A percentile compares a stretch with the other conserved stretches of the same genome.
phyloP scores from a whole-genome alignment of 2,888 invertebrate genomes.

The Chorisops tibialis region DNA sequence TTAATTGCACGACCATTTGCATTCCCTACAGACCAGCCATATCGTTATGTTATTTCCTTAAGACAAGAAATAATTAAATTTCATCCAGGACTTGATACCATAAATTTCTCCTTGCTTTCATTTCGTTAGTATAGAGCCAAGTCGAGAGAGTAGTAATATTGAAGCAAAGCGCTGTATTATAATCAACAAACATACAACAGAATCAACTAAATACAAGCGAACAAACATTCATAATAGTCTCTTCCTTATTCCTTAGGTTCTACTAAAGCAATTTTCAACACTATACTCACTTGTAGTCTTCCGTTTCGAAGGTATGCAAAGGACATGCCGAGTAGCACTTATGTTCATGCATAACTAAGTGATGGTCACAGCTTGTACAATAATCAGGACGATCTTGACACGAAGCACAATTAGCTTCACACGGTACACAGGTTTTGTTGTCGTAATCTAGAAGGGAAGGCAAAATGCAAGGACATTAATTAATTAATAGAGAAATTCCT shows the following conservation, averaged over 20 bases:
- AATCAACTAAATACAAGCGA: too few species aligned
- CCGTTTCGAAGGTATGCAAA: slow-evolving; percentile 75
- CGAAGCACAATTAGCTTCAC: slow-evolving; percentile 81
- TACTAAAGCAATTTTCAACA: not conserved
- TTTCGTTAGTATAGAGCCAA: too few species aligned
- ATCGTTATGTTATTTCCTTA: too few species aligned
- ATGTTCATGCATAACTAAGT: slow-evolving; percentile 76
- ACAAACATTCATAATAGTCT: too few species aligned
- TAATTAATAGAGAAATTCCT: not conserved
- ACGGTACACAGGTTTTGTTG: slow-evolving; percentile 75
- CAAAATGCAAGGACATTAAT: not conserved
- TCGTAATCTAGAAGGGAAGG: slow-evolving; percentile 56
- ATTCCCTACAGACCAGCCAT: too few species aligned
- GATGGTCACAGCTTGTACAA: slow-evolving; percentile 85
- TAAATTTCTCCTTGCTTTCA: too few species aligned
- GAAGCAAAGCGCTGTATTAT: too few species aligned
- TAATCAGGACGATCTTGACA: slow-evolving; percentile 78
- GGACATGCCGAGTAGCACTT: slow-evolving; percentile 84
- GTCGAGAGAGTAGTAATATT: too few species aligned
- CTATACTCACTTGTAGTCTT: slow-evolving; percentile 68
- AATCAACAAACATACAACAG: too few species aligned
- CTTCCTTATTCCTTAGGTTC: not conserved
- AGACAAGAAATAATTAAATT: too few species aligned
- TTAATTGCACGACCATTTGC: too few species aligned
- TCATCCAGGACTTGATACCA: too few species aligned